phyloP scores from a whole-genome alignment of 2,888 invertebrate genomes.

The Chaetogeoica ovagalla region DNA sequence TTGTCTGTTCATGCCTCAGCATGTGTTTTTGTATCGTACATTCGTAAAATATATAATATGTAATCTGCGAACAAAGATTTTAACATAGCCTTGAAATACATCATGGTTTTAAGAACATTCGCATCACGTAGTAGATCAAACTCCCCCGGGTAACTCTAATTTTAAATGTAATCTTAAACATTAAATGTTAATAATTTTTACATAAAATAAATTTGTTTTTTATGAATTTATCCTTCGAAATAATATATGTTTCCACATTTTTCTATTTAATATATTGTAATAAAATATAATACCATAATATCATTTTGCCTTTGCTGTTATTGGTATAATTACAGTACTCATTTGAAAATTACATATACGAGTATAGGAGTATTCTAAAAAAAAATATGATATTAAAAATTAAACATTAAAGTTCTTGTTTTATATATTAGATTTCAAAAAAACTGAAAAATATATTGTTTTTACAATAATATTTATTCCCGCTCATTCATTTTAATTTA shows the following conservation, averaged over 20 bases:
- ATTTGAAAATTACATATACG: no score
- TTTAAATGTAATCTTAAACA: conserved; percentile 1
- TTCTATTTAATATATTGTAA: not conserved
- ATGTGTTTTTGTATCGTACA: not conserved
- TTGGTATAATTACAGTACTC: no score
- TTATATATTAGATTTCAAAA: no score
- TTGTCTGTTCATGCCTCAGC: conserved; percentile 28
- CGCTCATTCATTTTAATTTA: no score
- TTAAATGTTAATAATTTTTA: conserved; percentile 8
- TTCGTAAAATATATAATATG: conserved; percentile 23
- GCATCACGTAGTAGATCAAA: conserved; percentile 36
- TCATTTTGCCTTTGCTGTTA: not conserved
- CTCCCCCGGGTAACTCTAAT: not conserved
- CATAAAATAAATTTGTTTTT: not conserved
- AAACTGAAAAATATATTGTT: no score
- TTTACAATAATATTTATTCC: no score
- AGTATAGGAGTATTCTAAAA: no score
- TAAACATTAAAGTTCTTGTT: no score
- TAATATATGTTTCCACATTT: not conserved
- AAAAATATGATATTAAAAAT: no score
- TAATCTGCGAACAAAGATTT: conserved; percentile 31
- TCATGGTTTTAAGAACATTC: conserved; percentile 15
- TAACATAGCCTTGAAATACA: conserved; percentile 18
- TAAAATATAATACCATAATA: not conserved
- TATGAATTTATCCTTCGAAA: not conserved